Conservation (phyloP, 2,888 invertebrate genomes). For the Drosophila sordidapex region DNA sequence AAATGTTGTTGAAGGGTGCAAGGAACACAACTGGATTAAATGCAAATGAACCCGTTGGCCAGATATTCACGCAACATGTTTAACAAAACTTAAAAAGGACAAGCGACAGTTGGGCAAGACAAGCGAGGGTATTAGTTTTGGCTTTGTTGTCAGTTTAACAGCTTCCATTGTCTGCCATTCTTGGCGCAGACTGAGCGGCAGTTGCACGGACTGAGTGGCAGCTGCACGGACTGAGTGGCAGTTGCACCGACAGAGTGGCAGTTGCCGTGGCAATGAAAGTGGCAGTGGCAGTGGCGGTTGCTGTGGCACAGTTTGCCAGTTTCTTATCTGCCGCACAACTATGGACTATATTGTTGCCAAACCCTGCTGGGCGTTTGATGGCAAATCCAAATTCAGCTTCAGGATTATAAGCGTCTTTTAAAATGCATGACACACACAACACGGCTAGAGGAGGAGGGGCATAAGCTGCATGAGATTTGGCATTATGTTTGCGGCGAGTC, state of each 20-base stretch:
- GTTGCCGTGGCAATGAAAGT: slow-evolving; percentile 17
- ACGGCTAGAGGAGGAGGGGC: not conserved
- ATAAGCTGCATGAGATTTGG: slow-evolving; percentile 58
- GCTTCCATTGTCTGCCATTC: slow-evolving; percentile 13
- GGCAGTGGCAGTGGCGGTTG: slow-evolving; percentile 7
- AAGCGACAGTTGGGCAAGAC: slow-evolving; percentile 34
- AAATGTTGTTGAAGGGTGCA: not conserved
- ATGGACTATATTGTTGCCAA: slow-evolving; percentile 32
- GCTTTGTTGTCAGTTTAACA: slow-evolving; percentile 54
- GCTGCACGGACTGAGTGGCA: slow-evolving; percentile 12
- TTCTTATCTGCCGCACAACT: slow-evolving; percentile 30
- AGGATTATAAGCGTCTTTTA: slow-evolving; percentile 64
- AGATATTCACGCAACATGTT: slow-evolving; percentile 51
- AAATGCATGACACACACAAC: slow-evolving; percentile 49
- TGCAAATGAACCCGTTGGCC: slow-evolving; percentile 56
- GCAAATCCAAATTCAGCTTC: slow-evolving; percentile 49
- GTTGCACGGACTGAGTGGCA: slow-evolving; percentile 17
- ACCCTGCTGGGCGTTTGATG: slow-evolving; percentile 34
- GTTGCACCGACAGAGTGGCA: slow-evolving; percentile 17
- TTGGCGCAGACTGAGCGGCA: not conserved
- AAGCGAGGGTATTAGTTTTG: slow-evolving; percentile 53
- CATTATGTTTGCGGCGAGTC: slow-evolving; percentile 66
- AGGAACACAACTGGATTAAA: slow-evolving; percentile 54
- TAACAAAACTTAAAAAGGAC: slow-evolving; percentile 9
- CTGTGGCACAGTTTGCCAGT: slow-evolving; percentile 14